Base-by-base conservation (phyloP, 1,140 invertebrate genomes). In the Cotesia typhae region DNA sequence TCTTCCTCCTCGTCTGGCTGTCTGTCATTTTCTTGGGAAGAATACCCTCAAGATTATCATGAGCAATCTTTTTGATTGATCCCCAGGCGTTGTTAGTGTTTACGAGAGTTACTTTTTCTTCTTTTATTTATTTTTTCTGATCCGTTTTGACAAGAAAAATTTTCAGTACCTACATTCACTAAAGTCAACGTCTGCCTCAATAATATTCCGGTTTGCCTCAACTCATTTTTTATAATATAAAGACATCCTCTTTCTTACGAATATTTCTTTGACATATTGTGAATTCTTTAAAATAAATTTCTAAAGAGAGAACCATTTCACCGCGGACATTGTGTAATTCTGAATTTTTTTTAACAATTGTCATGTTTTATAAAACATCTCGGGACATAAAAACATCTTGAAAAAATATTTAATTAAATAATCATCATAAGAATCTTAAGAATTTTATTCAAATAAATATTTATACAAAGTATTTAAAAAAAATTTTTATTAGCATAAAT, bases 181-280 rank as follows among this genome's bases (percentile, higher is more conserved):
- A 59, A 52, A 52, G 51, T 35, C 14, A 12, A 67, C 28, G 52
- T 67, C 66, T 53, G n/a, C 51, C 37, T 41, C 41, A 67, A 67
- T 67, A 67, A 67, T 67, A 51, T 67, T 67, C 66, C 28, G 66
- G 28, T 35, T 41, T 36, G 47, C 52, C 66, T 67, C 66, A 67
- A 55, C 66, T 67, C 66, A 67, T 67, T 67, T 67, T 51, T 41
- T 28, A 28, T 28, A 28, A 28, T 28, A 41, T 20, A 38, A 67
- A 35, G 51, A 20, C 37, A 63, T 65, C 37, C 37, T 64, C 41
- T 65, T 51, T 65, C n/a, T 61, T 5, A 51, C 38, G 41, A 37
- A 65, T 12, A 37, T 63, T 28, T 63, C n/a, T 28, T 59, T 59
- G 57, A 38, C 60, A 38, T 38, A 37, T 63, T 63, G 60, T 38